These are phyloP conservation scores for Nesogale talazaci DNA, from an alignment of 2,113 vertebrate genomes.

Conservation along the genomic window DNA sequence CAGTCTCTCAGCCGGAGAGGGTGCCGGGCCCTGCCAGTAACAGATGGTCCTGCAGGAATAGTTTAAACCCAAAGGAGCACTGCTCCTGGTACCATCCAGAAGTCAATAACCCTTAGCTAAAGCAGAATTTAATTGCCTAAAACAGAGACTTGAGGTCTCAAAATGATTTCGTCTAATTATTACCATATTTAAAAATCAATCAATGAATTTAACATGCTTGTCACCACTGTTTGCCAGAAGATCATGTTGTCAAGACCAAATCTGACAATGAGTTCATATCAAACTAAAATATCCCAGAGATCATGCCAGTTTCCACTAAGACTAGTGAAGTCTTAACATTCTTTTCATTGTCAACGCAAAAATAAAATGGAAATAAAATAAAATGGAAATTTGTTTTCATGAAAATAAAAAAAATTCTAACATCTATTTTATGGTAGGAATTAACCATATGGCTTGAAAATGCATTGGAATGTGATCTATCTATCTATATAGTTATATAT, in stretches of 20 bases:
- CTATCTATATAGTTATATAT: background rate
- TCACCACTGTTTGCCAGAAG: conserved; percentile 25
- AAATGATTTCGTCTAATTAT: conserved; percentile 74
- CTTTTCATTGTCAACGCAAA: conserved; percentile 55
- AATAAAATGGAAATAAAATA: conserved; percentile 56
- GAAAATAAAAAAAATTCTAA: conserved; percentile 76
- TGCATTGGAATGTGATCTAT: background rate
- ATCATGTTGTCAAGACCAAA: conserved; percentile 62
- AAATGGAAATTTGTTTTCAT: conserved; percentile 65
- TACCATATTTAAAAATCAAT: conserved; percentile 72
- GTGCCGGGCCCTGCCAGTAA: conserved; percentile 46
- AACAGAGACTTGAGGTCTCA: conserved; percentile 57
- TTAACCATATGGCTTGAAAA: conserved; percentile 34
- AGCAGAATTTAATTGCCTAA: conserved; percentile 71
- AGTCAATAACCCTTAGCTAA: conserved; percentile 60
- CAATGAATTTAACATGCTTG: conserved; percentile 55
- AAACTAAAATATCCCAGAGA: conserved; percentile 55
- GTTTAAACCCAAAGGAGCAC: conserved; percentile 52
- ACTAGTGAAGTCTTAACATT: conserved; percentile 67
- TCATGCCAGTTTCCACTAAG: conserved; percentile 37
- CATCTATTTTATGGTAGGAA: conserved; percentile 22
- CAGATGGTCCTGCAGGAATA: conserved; percentile 68
- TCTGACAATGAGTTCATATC: conserved; percentile 64
- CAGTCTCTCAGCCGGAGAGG: conserved; percentile 12
- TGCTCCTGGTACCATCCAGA: conserved; percentile 37